Evolutionary conservation across 2,113 vertebrate genomes (phyloP), one percentile per base, ranked within the genome.

Genomic region (Vireo altiloquus): DNA sequence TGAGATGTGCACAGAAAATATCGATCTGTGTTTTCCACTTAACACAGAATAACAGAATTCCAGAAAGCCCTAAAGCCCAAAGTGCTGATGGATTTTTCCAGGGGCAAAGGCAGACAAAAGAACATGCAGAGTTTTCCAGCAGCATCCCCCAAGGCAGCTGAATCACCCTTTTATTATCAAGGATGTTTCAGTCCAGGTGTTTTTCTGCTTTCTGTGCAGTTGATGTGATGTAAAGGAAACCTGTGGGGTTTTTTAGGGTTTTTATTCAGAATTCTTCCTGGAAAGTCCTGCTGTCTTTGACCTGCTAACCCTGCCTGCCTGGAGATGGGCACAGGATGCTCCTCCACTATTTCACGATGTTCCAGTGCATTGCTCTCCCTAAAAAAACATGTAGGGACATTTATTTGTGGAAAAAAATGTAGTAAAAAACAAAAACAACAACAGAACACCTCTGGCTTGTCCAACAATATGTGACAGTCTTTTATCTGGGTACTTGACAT

Each of bases 21-120:
- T 17, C 0, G 0, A 59, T 42, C 68, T 1, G 6, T 63, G 6
- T 66, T 82, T 90, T 23, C 44, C 56, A 40, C 47, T 57, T 46
- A n/a, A 57, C 25, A 31, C 21, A 13, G 52, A 33, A 80, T 23
- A n/a, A 63, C 87, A 50, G 15, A 54, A 63, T 13, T 57, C 22
- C 40, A 8, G 24, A 8, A 63, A 63, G 6, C 68, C 59, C 60
- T 10, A 15, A 61, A 82, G 30, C 52, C 53, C 47, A 30, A 52
- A 76, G 46, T 52, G 68, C 40, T 82, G 82, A 25, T 60, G 79
- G 70, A 10, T 68, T 88, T 93, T 82, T 56, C 53, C 75, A 4
- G 13, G 31, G 80, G 14, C 53, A 54, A 56, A 87, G 59, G 39
- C n/a, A 50, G 74, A 47, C 47, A 28, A 70, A 78, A 66, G 74